Conservation (phyloP, 2,888 invertebrate species). For the Vannuccia rotundouncinata region DNA sequence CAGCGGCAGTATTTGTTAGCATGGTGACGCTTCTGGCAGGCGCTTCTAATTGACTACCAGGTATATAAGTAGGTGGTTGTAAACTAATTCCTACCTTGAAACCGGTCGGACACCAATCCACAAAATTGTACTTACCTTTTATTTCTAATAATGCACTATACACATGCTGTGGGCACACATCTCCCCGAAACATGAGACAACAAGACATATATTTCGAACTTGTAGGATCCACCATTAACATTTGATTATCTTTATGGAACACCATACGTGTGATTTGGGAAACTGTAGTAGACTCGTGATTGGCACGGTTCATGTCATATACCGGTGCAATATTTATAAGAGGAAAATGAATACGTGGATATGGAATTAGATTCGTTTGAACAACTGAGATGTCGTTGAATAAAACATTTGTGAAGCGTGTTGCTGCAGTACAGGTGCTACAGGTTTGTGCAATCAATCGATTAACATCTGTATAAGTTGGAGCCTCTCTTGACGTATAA, state of each 20-base stretch:
- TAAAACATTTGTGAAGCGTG: constrained; percentile 32
- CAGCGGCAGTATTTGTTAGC: constrained; percentile 74
- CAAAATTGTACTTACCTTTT: constrained; percentile 33
- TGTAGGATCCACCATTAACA: constrained; percentile 66
- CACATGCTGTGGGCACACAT: constrained; percentile 44
- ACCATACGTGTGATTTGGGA: constrained; percentile 83
- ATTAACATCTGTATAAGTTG: constrained; percentile 77
- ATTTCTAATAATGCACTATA: constrained; percentile 16
- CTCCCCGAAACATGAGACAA: constrained; percentile 41
- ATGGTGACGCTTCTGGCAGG: constrained; percentile 70
- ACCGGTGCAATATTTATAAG: constrained; percentile 29
- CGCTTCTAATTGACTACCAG: constrained; percentile 57
- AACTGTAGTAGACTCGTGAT: constrained; percentile 61
- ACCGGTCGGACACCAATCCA: constrained; percentile 39
- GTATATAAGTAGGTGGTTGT: constrained; percentile 58
- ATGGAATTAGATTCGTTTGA: constrained; percentile 37
- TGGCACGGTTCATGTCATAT: constrained; percentile 37
- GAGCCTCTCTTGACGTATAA: constrained; percentile 48
- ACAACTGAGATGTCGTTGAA: constrained; percentile 31
- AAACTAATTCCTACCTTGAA: constrained; percentile 69
- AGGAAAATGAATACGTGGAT: constrained; percentile 38
- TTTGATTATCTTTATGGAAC: constrained; percentile 73
- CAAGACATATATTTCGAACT: constrained; percentile 38
- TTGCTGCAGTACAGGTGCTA: constrained; percentile 34
- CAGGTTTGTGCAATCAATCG: constrained; percentile 64